Evolutionary conservation across 2,113 vertebrate genomes (phyloP), one percentile per base, ranked within the genome.

Genomic region (Ellobius talpinus): DNA sequence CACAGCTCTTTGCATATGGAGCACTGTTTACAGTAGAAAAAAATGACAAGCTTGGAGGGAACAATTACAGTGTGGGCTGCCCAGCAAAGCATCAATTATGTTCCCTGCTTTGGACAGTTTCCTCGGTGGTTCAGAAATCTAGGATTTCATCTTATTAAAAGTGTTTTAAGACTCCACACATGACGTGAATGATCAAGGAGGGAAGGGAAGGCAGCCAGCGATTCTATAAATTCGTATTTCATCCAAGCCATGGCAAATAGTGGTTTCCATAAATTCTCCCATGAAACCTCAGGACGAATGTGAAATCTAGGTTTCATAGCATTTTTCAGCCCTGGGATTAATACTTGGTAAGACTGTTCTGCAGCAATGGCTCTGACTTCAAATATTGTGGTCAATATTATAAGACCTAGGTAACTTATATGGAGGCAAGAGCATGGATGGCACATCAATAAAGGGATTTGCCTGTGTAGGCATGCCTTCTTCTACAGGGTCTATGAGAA

Each of bases 11-110:
- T 90, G 70, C 45, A 24, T 14, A 10, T 26, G 26, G 87, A 52
- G 88, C 89, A 72, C 55, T 89, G 79, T 96, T 94, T 88, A 94
- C 68, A 68, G 50, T 78, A 87, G 72, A 94, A 93, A 89, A 89
- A 94, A 96, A n/a, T 87, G 76, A 73, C 82, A 79, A 14, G 79
- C 45, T 90, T 90, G 39, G 52, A 87, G 58, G 77, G 55, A 87
- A 45, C 8, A 96, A 61, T 95, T 95, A 90, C 66, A 68, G 19
- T 65, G 87, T 55, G 85, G 97, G 61, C 45, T 91, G 52, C 42
- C 42, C 84, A 68, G 47, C 13, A 72, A 39, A 76, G 29, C 23
- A 79, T 90, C 73, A 76, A 85, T 94, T 96, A 95, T 58, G n/a
- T 61, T 92, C 52, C 63, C 50, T 74, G 45, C 88, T 82, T 74